phyloP scores from a whole-genome alignment of 2,797 vertebrate species.

The Pangasius sanitwongsei region DNA sequence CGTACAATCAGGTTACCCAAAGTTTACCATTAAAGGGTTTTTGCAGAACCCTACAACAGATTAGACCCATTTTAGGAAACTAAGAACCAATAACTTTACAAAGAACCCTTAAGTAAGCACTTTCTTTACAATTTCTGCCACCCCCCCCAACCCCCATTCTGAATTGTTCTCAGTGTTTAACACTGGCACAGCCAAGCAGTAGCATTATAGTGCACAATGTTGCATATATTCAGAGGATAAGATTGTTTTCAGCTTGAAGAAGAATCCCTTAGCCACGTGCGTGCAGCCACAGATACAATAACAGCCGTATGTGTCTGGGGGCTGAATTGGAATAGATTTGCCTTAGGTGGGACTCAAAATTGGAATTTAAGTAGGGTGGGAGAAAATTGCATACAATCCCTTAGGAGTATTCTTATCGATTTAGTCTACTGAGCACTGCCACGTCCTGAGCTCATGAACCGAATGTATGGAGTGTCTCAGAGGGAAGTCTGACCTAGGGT shows the following conservation, averaged over 20 bases:
- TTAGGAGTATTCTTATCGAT: constrained; percentile 1
- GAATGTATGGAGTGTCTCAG: neutral
- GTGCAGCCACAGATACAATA: constrained; percentile 4
- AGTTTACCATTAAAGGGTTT: neutral
- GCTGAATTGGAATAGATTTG: constrained; percentile 17
- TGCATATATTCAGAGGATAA: neutral
- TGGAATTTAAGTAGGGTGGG: constrained; percentile 20
- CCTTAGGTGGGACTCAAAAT: constrained; percentile 18
- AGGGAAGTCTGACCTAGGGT: constrained; percentile 10
- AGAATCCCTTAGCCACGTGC: neutral
- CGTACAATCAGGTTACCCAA: neutral
- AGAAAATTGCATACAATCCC: constrained; percentile 12
- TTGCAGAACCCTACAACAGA: neutral
- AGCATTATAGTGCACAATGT: neutral
- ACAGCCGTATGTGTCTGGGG: constrained; percentile 8
- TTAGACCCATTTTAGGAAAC: neutral
- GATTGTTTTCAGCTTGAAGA: neutral
- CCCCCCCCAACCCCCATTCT: neutral
- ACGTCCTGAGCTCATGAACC: neutral
- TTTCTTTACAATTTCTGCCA: neutral
- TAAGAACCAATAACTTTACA: neutral
- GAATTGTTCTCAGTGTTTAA: neutral
- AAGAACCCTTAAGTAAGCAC: neutral
- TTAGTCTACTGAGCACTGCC: constrained; percentile 18
- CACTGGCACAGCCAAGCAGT: neutral